phyloP scores from a whole-genome alignment of 2,113 vertebrate species.

The Aegithalos caudatus region DNA sequence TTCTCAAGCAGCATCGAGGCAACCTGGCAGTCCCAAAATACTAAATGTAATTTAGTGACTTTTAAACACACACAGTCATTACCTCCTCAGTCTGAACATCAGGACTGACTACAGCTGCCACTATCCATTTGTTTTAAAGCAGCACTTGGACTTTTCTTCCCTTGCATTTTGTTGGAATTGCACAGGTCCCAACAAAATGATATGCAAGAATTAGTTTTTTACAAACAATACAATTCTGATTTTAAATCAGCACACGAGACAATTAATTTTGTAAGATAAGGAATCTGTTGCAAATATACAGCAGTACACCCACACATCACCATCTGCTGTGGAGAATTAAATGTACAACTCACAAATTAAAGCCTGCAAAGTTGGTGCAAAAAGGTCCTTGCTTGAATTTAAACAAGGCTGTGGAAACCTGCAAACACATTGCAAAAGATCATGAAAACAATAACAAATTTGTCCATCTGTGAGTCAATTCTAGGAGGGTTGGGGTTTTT shows the following conservation, averaged over 20 bases:
- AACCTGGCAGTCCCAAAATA: neutral
- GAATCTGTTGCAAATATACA: conserved; percentile 77
- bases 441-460: conserved; percentile 71
- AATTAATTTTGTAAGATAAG: conserved; percentile 75
- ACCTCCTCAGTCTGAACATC: neutral
- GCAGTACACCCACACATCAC: conserved; percentile 75
- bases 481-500: neutral
- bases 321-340: conserved; percentile 75
- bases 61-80: neutral
- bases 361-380: conserved; percentile 66
- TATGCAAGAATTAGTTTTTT: conserved; percentile 52
- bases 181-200: neutral
- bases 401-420: conserved; percentile 66
- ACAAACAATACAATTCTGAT: conserved; percentile 54
- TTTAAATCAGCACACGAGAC: conserved; percentile 68
- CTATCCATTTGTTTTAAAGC: neutral
- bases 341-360: conserved; percentile 71
- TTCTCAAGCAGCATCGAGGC: neutral
- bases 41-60: neutral
- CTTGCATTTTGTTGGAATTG: neutral
- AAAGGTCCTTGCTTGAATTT: conserved; percentile 69
- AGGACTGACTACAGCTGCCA: neutral
- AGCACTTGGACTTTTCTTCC: neutral
- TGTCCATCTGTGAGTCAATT: conserved; percentile 58
- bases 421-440: conserved; percentile 70